Evolutionary conservation across 1,140 invertebrate genomes (phyloP).

Genomic region (Archegozetes longisetosus): DNA sequence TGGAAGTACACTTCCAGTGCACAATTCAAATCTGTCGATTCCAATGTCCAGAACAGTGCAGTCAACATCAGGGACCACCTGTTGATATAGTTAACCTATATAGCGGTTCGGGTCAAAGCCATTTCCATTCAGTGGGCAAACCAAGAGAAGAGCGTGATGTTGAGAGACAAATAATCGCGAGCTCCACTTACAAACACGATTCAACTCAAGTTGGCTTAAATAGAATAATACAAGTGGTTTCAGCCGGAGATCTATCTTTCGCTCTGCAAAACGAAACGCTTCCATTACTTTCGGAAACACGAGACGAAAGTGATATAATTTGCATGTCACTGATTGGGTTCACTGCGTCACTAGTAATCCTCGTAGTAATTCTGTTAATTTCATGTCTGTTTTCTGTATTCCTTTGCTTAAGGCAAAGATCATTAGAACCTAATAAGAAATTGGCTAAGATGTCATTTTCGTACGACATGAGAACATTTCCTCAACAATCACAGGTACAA

Average conservation of each 20-base stretch:
- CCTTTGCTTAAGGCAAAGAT: conserved; percentile 36
- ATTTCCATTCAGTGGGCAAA: conserved; percentile 2
- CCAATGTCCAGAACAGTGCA: conserved; percentile 25
- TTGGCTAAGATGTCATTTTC: neutral
- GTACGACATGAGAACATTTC: neutral
- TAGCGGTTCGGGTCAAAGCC: neutral
- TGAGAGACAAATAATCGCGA: neutral
- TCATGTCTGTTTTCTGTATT: conserved; percentile 68
- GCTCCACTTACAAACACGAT: conserved; percentile 13
- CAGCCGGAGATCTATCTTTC: conserved; percentile 66
- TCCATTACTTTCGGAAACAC: conserved; percentile 17
- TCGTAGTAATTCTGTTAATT: conserved; percentile 57
- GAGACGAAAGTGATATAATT: conserved; percentile 41
- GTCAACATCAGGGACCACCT: conserved; percentile 9
- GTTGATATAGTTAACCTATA: conserved; percentile 19
- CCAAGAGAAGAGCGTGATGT: conserved; percentile 16
- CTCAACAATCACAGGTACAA: neutral
- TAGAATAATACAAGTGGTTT: conserved; percentile 46
- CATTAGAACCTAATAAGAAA: neutral
- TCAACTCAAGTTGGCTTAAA: conserved; percentile 23
- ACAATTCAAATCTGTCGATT: conserved; percentile 26
- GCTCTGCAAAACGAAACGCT: conserved; percentile 39
- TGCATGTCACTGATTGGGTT: conserved; percentile 85
- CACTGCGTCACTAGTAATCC: conserved; percentile 58
- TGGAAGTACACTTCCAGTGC: conserved; percentile 26